Conservation (phyloP, 2,888 invertebrate species). For the Allygus modestus region DNA sequence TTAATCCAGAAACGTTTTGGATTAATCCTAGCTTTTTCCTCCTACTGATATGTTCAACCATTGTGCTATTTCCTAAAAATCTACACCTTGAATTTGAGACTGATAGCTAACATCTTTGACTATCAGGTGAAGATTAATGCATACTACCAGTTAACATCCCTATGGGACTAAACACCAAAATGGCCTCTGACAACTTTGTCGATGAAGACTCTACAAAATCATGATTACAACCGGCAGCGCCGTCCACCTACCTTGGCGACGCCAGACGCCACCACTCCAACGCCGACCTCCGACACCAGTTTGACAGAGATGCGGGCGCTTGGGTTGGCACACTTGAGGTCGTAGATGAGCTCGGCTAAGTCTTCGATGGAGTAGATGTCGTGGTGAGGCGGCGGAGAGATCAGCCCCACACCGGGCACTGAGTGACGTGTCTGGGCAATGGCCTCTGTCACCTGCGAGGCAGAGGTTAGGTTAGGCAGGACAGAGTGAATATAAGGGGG, state of each 20-base stretch:
- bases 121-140: no score
- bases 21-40: no score
- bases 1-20: no score
- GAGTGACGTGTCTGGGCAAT: conserved; percentile 98
- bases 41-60: no score
- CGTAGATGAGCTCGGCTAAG: conserved; percentile 98
- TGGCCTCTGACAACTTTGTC: no score
- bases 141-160: no score
- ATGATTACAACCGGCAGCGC: no score
- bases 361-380: conserved; percentile 99
- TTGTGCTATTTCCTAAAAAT: no score
- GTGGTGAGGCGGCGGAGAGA: conserved; percentile 99
- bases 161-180: no score
- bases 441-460: conserved; percentile 89
- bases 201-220: no score
- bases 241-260: conserved; percentile 92
- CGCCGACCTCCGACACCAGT: conserved; percentile 98
- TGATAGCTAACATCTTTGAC: no score
- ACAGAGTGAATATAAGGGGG: not conserved
- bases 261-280: conserved; percentile 99
- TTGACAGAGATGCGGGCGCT: conserved; percentile 97
- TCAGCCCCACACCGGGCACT: conserved; percentile 97
- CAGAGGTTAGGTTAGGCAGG: not conserved
- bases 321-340: conserved; percentile 98
- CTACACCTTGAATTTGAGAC: no score